phyloP scores from a whole-genome alignment of 2,113 vertebrate species.

The Blennius ocellaris region DNA sequence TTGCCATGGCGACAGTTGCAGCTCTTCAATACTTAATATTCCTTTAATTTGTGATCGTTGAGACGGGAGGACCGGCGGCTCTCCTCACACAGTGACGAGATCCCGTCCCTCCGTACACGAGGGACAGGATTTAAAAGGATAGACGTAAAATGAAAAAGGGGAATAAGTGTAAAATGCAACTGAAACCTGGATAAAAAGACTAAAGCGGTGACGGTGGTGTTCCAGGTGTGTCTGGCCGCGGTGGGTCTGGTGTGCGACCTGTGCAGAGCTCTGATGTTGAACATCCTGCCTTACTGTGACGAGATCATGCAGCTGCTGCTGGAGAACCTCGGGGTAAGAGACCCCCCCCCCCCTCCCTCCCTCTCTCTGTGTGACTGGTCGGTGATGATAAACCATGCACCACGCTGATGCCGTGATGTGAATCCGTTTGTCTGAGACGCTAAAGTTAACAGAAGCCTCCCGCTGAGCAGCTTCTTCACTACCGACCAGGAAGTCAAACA shows the following conservation, averaged over 20 bases:
- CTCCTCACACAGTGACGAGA: no score
- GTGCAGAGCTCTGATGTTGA: conserved; percentile 93
- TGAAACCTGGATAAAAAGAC: no score
- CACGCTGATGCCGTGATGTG: conserved; percentile 32
- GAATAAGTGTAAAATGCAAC: no score
- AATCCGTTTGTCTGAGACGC: conserved; percentile 5
- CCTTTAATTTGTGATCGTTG: no score
- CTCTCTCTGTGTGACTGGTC: background rate
- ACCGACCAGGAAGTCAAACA: no score
- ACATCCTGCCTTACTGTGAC: conserved; percentile 96
- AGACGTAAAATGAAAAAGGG: no score
- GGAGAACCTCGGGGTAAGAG: conserved; percentile 97
- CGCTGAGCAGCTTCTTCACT: background rate
- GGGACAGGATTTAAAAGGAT: no score
- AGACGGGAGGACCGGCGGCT: no score
- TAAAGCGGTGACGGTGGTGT: background rate
- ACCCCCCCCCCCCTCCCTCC: background rate
- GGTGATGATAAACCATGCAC: conserved; percentile 43
- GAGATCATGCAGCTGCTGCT: conserved; percentile 98
- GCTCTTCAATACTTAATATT: no score
- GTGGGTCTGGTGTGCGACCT: conserved; percentile 97
- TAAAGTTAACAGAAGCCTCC: background rate
- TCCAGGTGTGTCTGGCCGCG: conserved; percentile 95
- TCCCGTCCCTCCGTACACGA: no score
- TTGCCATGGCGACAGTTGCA: no score